Evolutionary conservation across 2,888 invertebrate genomes (phyloP), one percentile per base, ranked within the genome.

Genomic region (Crocallis elinguaria): DNA sequence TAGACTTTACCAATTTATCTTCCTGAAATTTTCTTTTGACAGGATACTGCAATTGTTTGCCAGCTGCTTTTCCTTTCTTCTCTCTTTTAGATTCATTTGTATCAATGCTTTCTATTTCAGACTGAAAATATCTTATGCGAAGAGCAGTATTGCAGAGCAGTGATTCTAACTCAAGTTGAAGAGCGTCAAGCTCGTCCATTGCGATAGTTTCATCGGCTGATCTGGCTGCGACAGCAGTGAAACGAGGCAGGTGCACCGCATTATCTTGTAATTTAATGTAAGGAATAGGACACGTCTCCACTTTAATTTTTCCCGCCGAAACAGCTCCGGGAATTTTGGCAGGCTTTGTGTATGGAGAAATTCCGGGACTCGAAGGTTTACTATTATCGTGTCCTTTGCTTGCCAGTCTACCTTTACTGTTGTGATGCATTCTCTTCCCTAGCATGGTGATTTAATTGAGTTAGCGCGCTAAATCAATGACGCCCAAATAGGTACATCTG

Each of bases 151-250:
- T 95, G 0, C 97, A 96, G 16, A 98, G 92, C 41, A 98, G 88
- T 14, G 95, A 95, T 84, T 98, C 98, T 42, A 98, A 84, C 79
- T 98, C 98, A 42, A 95, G 86, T 79, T 98, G 98, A 7, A 98
- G 87, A 1, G 94, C 93, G 79, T 98, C 98, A 38, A 98, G 88
- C 76, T 98, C 98, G 69, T 98, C 98, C 92, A 97, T 95, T 12
- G 94, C 95, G 55, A 98, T 94, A 2, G 94, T 94, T 71, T 97
- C 97, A 52, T 96, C 95, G 1, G 93, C 92, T 23, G 94, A 92
- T 48, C 96, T 93, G 8, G 93, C 92, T 39, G 96, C 84, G 16
- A 95, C 93, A 44, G 93, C 87, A 4, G 93, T 89, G 66, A 95
- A 95, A 30, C 95, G 93, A 6, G 96, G 95, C 56, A 96, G 81